Conservation (phyloP, 2,888 invertebrate species). For the Parapristionchus giblindavisi region DNA sequence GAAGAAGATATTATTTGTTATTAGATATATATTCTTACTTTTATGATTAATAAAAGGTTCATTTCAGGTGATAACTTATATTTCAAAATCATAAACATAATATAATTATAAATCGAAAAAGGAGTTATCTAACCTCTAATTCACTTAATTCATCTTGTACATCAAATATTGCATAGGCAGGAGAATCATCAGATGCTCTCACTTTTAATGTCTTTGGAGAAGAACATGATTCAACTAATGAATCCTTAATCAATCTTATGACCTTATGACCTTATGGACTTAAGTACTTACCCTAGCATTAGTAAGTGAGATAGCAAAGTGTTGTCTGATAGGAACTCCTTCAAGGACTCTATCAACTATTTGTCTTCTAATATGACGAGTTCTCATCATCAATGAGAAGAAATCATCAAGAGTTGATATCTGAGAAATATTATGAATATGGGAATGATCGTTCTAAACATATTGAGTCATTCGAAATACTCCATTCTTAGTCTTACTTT, state of each 20-base stretch:
- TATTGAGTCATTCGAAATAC: too few relatives aligned
- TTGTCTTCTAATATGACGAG: conserved; percentile 66
- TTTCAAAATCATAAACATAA: not conserved
- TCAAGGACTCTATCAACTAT: conserved; percentile 69
- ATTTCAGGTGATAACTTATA: not conserved
- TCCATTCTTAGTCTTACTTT: too few relatives aligned
- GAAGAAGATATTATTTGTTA: too few relatives aligned
- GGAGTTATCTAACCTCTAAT: conserved; percentile 48
- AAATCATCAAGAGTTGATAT: conserved; percentile 61
- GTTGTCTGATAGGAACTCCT: conserved; percentile 67
- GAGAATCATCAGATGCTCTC: conserved; percentile 28
- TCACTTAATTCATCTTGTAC: conserved; percentile 65
- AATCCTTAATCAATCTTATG: conserved; percentile 2
- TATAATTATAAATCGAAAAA: not conserved
- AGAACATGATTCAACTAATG: conserved; percentile 2
- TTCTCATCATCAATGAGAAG: conserved; percentile 68
- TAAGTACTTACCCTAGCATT: conserved; percentile 58
- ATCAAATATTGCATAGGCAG: conserved; percentile 55
- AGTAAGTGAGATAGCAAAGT: conserved; percentile 65
- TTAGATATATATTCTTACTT: too few relatives aligned
- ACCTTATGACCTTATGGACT: not conserved
- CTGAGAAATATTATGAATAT: conserved; percentile 8
- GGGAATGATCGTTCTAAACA: too few relatives aligned
- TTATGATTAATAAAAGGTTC: too few relatives aligned
- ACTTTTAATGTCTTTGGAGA: conserved; percentile 5